phyloP scores from a whole-genome alignment of 2,888 invertebrate species.

The Aphidoletes aphidimyza region DNA sequence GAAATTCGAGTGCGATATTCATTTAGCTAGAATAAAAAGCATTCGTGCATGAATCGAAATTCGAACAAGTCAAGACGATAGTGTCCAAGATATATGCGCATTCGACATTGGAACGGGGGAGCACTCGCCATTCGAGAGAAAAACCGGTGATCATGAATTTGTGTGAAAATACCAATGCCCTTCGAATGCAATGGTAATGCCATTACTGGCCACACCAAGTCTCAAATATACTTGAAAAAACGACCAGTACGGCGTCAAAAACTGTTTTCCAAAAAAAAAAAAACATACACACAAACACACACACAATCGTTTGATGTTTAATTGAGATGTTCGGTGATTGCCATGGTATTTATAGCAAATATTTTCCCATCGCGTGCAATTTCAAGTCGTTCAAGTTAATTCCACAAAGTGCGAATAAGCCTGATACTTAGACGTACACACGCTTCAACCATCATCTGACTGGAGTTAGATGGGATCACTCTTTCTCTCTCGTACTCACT shows the following conservation, averaged over 20 bases:
- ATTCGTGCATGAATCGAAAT: constrained; percentile 14
- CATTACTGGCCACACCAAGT: neutral
- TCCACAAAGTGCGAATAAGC: constrained; percentile 21
- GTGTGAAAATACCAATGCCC: no score
- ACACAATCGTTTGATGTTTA: constrained; percentile 21
- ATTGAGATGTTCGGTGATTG: constrained; percentile 1
- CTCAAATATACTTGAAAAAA: neutral
- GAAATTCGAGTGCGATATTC: neutral
- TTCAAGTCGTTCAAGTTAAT: constrained; percentile 17
- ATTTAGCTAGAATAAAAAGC: neutral
- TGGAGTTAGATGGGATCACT: no score
- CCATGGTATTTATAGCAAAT: neutral
- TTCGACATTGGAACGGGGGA: no score
- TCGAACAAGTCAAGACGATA: neutral
- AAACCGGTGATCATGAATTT: no score
- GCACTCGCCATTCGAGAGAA: no score
- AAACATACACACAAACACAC: no score
- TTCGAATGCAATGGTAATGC: neutral
- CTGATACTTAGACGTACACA: constrained; percentile 21
- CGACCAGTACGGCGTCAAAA: no score
- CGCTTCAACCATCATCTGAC: neutral
- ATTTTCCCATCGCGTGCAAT: constrained; percentile 45
- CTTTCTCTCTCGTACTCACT: no score
- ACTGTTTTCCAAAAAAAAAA: neutral
- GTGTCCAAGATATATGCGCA: no score